phyloP scores from a whole-genome alignment of 1,140 invertebrate species.

The Apis florea region DNA sequence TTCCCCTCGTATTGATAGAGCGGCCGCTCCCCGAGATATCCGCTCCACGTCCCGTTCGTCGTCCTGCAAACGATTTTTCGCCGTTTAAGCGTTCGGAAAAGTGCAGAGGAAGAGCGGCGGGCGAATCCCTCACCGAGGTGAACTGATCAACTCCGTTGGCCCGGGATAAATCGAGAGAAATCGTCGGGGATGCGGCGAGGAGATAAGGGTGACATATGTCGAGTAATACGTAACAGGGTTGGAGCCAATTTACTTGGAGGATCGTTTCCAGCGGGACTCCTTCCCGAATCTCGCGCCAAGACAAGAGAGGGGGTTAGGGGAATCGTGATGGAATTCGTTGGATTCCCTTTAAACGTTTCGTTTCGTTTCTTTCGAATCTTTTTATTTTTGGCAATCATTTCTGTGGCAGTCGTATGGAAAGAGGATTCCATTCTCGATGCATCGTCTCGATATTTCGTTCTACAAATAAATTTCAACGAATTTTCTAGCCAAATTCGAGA shows the following conservation, averaged over 20 bases:
- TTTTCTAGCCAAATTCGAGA: too few species aligned
- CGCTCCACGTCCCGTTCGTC: constrained; percentile 72
- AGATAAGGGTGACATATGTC: constrained; percentile 54
- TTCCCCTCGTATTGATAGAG: constrained; percentile 62
- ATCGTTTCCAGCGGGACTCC: constrained; percentile 3
- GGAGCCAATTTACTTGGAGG: constrained; percentile 38
- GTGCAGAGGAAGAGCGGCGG: neutral
- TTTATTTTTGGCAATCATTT: too few species aligned
- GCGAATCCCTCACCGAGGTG: constrained; percentile 48
- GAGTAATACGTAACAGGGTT: constrained; percentile 43
- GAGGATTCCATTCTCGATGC: too few species aligned
- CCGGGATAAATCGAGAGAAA: constrained; percentile 41
- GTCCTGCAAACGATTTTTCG: constrained; percentile 52
- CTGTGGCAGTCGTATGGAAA: too few species aligned
- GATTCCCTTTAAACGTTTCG: neutral
- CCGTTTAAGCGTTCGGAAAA: constrained; percentile 27
- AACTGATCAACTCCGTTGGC: constrained; percentile 8
- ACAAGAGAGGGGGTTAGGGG: too few species aligned
- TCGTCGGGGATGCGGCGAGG: constrained; percentile 9
- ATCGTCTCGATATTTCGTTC: too few species aligned
- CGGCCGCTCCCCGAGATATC: constrained; percentile 71
- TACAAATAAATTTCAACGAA: too few species aligned
- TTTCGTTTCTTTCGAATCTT: too few species aligned
- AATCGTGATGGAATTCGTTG: neutral
- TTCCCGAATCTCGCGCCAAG: neutral